Evolutionary conservation across 2,888 invertebrate species (phyloP).

Genomic region (Melieria omissa): DNA sequence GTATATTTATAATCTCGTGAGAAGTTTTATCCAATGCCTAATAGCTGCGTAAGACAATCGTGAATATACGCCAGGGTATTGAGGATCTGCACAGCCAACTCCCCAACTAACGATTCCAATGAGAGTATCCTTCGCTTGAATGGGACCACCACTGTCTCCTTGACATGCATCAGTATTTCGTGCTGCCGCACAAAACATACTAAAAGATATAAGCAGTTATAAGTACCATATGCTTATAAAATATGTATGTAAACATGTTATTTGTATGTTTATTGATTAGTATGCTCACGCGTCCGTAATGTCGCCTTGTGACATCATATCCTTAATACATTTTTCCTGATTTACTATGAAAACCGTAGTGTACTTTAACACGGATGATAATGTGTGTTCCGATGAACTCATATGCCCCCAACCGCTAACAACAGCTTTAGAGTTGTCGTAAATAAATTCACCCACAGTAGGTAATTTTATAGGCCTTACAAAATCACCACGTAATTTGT

Average conservation of each 20-base stretch:
- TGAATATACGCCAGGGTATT: conserved; percentile 62
- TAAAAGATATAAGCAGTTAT: conserved; percentile 34
- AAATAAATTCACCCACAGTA: conserved; percentile 43
- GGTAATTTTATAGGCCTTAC: conserved; percentile 54
- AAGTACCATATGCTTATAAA: background rate
- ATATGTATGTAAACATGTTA: no score
- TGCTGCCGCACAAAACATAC: conserved; percentile 63
- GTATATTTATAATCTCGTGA: conserved; percentile 53
- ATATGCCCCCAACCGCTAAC: conserved; percentile 64
- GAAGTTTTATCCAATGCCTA: conserved; percentile 58
- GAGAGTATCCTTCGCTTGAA: conserved; percentile 52
- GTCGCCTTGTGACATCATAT: conserved; percentile 54
- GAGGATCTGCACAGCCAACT: conserved; percentile 63
- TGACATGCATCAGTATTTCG: conserved; percentile 61
- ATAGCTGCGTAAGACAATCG: conserved; percentile 57
- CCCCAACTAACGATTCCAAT: conserved; percentile 64
- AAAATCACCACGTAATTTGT: conserved; percentile 49
- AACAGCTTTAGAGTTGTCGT: conserved; percentile 48
- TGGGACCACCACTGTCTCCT: conserved; percentile 63
- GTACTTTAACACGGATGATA: conserved; percentile 57
- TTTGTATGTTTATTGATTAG: background rate
- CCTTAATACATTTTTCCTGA: conserved; percentile 53
- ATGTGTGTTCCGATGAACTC: conserved; percentile 51
- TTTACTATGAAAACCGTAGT: conserved; percentile 56
- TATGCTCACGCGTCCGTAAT: conserved; percentile 59